Evolutionary conservation across 2,113 vertebrate genomes (phyloP).

Genomic region (Aspiorhynchus laticeps): DNA sequence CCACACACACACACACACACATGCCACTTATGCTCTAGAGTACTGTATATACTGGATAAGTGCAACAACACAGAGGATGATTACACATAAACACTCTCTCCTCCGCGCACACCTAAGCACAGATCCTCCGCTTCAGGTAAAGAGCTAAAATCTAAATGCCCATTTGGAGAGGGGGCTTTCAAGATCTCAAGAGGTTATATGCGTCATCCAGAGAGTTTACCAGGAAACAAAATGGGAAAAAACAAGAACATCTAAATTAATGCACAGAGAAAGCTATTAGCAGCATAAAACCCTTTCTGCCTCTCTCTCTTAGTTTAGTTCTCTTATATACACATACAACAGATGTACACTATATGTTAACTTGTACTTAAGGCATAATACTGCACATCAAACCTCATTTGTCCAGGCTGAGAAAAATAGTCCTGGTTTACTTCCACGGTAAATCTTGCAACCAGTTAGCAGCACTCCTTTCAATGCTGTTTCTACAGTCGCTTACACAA

Average conservation of each 20-base stretch:
- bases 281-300: neutral
- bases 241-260: conserved; percentile 27
- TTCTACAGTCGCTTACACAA: conserved; percentile 16
- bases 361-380: neutral
- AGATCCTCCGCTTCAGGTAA: conserved; percentile 13
- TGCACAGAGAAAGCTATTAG: conserved; percentile 6
- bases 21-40: neutral
- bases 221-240: conserved; percentile 13
- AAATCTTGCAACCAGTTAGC: neutral
- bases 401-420: neutral
- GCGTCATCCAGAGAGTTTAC: conserved; percentile 20
- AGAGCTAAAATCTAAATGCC: conserved; percentile 19
- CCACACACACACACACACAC: neutral
- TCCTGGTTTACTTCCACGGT: neutral
- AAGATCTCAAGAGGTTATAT: conserved; percentile 30
- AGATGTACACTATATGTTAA: too few species aligned
- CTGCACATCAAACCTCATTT: conserved; percentile 22
- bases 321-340: neutral
- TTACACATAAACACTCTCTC: neutral
- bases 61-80: conserved; percentile 15
- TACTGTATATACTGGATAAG: conserved; percentile 5
- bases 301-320: neutral
- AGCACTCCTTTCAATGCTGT: neutral
- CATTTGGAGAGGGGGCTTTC: conserved; percentile 15
- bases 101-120: neutral